phyloP scores from a whole-genome alignment of 2,888 invertebrate genomes.

The Willowsia nigromaculata region DNA sequence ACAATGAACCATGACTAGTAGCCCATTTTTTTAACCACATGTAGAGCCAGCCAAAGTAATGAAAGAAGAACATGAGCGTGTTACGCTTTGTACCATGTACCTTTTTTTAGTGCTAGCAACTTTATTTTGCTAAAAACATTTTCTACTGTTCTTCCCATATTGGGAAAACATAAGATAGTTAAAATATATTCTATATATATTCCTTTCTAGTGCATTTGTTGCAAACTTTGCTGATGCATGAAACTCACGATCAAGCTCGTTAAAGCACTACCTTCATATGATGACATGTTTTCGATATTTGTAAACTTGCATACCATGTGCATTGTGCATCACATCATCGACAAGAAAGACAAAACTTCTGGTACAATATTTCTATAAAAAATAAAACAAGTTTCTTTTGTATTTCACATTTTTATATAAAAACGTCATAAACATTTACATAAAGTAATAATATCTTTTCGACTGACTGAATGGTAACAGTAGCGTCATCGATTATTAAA shows the following conservation, averaged over 20 bases:
- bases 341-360: background rate
- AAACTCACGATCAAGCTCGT: constrained; percentile 59
- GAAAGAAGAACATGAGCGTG: background rate
- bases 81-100: background rate
- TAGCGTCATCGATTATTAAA: constrained; percentile 58
- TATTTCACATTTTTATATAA: constrained; percentile 10
- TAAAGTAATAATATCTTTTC: background rate
- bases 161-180: background rate
- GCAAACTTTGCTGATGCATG: constrained; percentile 33
- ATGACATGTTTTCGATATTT: background rate
- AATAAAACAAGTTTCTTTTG: constrained; percentile 58
- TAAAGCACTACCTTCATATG: background rate
- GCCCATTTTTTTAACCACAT: constrained; percentile 60
- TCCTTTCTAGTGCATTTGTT: background rate
- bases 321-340: background rate
- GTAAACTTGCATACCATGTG: background rate
- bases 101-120: background rate
- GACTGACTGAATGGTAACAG: constrained; percentile 48
- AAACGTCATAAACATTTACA: constrained; percentile 4
- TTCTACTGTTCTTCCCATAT: background rate
- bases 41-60: constrained; percentile 5
- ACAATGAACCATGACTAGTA: constrained; percentile 66
- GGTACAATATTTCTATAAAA: background rate
- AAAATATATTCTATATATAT: background rate
- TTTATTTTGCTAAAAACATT: background rate